Percentiles rank a stretch among this genome's conserved stretches.
Conservation (phyloP, 2,113 vertebrate species). For the Rhipidura dahli region DNA sequence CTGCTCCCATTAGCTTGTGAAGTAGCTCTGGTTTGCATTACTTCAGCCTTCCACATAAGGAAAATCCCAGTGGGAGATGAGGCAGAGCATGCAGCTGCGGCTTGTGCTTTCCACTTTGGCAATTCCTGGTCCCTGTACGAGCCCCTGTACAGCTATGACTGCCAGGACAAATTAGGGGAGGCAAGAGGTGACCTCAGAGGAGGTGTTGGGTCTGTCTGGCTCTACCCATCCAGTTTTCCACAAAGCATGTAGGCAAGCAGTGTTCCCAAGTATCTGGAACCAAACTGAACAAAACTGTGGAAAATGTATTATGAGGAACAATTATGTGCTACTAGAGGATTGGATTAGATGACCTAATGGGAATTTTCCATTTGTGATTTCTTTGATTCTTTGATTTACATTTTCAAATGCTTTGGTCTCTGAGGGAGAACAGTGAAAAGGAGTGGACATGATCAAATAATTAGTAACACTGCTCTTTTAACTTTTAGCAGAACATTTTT, state of each 20-base stretch:
- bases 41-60: neutral
- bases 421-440: slow-evolving; percentile 9
- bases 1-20: neutral
- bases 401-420: slow-evolving; percentile 43
- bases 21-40: slow-evolving; percentile 1
- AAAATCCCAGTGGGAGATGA: neutral
- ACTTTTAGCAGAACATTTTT: slow-evolving; percentile 49
- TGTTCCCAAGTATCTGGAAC: neutral
- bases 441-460: slow-evolving; percentile 19
- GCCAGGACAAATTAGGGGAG: neutral
- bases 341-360: slow-evolving; percentile 21
- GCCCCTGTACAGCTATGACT: neutral
- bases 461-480: slow-evolving; percentile 31
- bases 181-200: neutral
- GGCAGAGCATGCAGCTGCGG: neutral
- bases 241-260: neutral
- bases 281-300: neutral
- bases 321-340: neutral
- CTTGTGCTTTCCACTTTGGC: neutral
- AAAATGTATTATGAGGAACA: neutral
- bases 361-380: slow-evolving; percentile 28
- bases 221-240: neutral
- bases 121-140: neutral
- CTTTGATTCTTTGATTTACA: slow-evolving; percentile 14
- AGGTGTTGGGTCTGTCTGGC: neutral